Evolutionary conservation across 2,113 vertebrate species (phyloP), one percentile per base, ranked within the genome.

Genomic region (Struthidea cinerea): DNA sequence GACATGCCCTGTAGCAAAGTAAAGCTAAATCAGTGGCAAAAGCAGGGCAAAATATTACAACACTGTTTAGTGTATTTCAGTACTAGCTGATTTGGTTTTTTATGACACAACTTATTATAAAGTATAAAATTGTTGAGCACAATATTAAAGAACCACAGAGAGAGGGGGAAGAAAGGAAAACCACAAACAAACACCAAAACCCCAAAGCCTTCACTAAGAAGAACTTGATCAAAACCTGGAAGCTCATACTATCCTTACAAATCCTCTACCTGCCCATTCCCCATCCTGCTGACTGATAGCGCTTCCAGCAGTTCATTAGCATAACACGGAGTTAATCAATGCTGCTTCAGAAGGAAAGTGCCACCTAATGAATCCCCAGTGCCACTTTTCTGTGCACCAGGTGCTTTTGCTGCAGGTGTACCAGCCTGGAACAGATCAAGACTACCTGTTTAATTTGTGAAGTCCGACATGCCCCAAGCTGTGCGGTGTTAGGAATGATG

Each of bases 291-390:
- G 74, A 57, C 44, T 57, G 65, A 64, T 21, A 78, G 21, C 1
- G 11, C 35, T 91, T 70, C 47, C 73, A 95, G 59, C 32, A 90
- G 55, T 14, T 64, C 33, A 71, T 87, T 89, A 83, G 17, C 87
- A 89, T 86, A 80, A 59, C 61, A 37, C 7, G 20, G 52, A 77
- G 68, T 32, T 90, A 82, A 91, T 92, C 90, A 93, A 10, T 33
- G 65, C 52, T 70, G 39, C 75, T 90, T 86, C 75, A 88, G 67
- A 85, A 90, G 47, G 56, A 90, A 96, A 94, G 88, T 87, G 73
- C 56, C 83, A 92, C 56, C 71, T 90, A 92, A 95, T 93, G 91
- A 95, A 95, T 71, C 68, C 81, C 70, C 8, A 1, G 49, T 59
- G 56, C 56, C 69, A 55, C 60, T 70, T 90, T 35, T 10, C 23